These are phyloP conservation scores for Eueremaeus valkanovi DNA, from an alignment of 2,888 invertebrate genomes.

Conservation along the genomic window DNA sequence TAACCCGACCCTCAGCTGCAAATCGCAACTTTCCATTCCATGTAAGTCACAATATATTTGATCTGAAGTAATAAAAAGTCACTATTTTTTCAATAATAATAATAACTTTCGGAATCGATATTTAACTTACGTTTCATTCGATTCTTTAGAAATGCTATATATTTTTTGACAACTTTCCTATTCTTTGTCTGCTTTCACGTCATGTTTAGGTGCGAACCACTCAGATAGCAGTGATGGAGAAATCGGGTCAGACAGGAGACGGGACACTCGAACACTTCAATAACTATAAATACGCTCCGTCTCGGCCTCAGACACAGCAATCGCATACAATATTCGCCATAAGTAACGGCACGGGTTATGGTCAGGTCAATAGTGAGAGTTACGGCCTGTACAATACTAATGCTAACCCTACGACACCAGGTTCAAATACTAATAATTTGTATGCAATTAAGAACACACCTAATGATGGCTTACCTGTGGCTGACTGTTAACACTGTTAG, in stretches of 20 bases:
- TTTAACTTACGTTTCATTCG: neutral
- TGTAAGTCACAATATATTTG: constrained; percentile 61
- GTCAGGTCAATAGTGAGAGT: neutral
- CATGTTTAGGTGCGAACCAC: constrained; percentile 40
- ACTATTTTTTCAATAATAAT: neutral
- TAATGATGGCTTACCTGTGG: constrained; percentile 25
- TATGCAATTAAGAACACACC: constrained; percentile 3
- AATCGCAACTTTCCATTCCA: constrained; percentile 88
- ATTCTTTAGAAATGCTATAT: neutral
- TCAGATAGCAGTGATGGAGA: constrained; percentile 42
- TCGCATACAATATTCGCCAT: constrained; percentile 25
- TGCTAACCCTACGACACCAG: too few species aligned
- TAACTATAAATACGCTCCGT: constrained; percentile 43
- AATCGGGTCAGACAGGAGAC: constrained; percentile 40
- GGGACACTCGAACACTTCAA: constrained; percentile 42
- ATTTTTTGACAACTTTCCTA: neutral
- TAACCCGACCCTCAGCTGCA: constrained; percentile 77
- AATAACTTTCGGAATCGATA: constrained; percentile 3
- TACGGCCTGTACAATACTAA: too few species aligned
- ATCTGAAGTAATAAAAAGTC: too few species aligned
- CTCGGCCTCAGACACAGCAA: constrained; percentile 29
- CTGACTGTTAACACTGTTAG: constrained; percentile 5
- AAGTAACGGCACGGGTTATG: neutral
- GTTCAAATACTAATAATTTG: neutral
- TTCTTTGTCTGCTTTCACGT: neutral